Conservation (phyloP, 1,140 invertebrate genomes). For the Vollenhovia emeryi region DNA sequence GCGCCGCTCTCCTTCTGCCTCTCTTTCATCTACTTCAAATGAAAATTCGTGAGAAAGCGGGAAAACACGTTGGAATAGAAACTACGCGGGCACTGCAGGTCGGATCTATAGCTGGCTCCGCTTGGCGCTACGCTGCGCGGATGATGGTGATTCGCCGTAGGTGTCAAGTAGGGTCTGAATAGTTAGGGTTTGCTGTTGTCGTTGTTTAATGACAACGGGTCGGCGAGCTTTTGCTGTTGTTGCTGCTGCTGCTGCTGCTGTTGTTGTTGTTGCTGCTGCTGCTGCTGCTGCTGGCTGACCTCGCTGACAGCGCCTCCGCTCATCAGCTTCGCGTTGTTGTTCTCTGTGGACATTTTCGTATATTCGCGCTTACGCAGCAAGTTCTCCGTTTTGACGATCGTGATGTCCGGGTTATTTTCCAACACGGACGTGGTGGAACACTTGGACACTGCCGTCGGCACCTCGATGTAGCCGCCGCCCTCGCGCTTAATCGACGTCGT, state of each 20-base stretch:
- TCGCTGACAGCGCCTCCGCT: conserved; percentile 82
- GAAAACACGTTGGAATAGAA: conserved; percentile 82
- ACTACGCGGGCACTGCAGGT: conserved; percentile 77
- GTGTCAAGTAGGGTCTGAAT: conserved; percentile 84
- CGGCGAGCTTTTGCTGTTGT: conserved; percentile 77
- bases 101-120: conserved; percentile 73
- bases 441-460: conserved; percentile 80
- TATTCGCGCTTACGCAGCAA: conserved; percentile 83
- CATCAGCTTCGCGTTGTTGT: conserved; percentile 84
- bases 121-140: conserved; percentile 61
- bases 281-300: conserved; percentile 67
- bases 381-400: conserved; percentile 87
- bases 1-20: neutral
- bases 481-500: conserved; percentile 84
- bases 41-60: conserved; percentile 82
- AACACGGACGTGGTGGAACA: conserved; percentile 83
- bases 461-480: conserved; percentile 81
- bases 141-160: conserved; percentile 62
- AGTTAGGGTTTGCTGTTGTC: conserved; percentile 85
- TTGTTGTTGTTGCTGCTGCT: conserved; percentile 66
- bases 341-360: conserved; percentile 83
- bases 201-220: conserved; percentile 85
- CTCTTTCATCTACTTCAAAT: conserved; percentile 77
- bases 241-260: conserved; percentile 61
- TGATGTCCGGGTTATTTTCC: conserved; percentile 88